Evolutionary conservation across 2,113 vertebrate genomes (phyloP).

Genomic region (Steatornis caripensis): DNA sequence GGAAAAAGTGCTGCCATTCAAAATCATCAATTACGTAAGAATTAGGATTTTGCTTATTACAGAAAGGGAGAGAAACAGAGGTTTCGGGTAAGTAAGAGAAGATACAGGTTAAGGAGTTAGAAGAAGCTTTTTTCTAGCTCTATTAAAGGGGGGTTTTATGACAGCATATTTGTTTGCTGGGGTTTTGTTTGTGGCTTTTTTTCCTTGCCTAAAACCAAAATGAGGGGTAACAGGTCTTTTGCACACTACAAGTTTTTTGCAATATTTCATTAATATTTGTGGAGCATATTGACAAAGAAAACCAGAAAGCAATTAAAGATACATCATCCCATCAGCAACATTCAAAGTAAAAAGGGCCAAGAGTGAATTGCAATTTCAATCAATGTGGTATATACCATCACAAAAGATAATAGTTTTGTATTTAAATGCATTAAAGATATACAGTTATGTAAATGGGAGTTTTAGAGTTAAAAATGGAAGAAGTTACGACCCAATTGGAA

Average conservation of each 20-base stretch:
- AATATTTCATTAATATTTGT: background rate
- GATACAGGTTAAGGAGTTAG: background rate
- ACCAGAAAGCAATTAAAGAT: background rate
- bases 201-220: background rate
- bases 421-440: background rate
- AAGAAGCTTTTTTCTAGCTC: background rate
- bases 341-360: background rate
- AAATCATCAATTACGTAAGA: background rate
- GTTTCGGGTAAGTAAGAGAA: background rate
- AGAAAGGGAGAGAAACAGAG: background rate
- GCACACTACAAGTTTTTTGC: background rate
- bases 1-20: background rate
- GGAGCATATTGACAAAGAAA: background rate
- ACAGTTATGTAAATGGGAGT: background rate
- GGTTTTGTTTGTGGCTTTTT: too few relatives aligned
- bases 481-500: background rate
- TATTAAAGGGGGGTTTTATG: too few relatives aligned
- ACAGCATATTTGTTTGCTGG: background rate
- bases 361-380: background rate
- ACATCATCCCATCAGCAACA: background rate
- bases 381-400: background rate
- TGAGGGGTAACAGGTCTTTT: background rate
- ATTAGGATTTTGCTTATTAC: background rate
- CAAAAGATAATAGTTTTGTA: background rate
- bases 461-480: background rate